phyloP scores from a whole-genome alignment of 2,888 invertebrate species.

The Fragum whitleyi region DNA sequence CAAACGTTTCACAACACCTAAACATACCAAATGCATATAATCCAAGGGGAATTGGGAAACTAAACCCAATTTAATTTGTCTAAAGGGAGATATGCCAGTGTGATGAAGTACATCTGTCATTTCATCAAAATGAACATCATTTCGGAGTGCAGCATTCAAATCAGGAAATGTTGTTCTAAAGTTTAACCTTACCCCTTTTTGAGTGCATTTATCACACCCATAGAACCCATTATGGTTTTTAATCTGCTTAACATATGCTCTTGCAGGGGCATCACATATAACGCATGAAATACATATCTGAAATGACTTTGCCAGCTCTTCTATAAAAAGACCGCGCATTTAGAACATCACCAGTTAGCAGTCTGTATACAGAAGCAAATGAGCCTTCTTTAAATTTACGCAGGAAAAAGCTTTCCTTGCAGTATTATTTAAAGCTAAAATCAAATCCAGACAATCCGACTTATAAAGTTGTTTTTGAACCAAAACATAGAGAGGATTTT shows the following conservation, averaged over 20 bases:
- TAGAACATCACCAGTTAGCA: too few species aligned
- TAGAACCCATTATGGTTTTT: conserved; percentile 76
- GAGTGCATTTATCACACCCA: conserved; percentile 76
- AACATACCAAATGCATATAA: conserved; percentile 80
- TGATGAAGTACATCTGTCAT: conserved; percentile 65
- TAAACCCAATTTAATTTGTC: conserved; percentile 57
- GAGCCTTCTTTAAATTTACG: too few species aligned
- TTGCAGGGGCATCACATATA: conserved; percentile 79
- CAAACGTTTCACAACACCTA: conserved; percentile 73
- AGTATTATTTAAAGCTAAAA: too few species aligned
- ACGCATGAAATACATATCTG: conserved; percentile 56
- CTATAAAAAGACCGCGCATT: too few species aligned
- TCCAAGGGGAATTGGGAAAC: conserved; percentile 76
- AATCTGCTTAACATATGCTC: conserved; percentile 72
- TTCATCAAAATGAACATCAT: conserved; percentile 62
- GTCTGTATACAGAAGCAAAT: too few species aligned
- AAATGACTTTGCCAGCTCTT: conserved; percentile 5
- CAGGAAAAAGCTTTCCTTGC: too few species aligned
- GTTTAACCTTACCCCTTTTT: conserved; percentile 44
- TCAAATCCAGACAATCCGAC: too few species aligned
- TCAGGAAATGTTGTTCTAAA: conserved; percentile 58
- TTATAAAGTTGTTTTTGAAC: too few species aligned
- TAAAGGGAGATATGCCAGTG: conserved; percentile 56
- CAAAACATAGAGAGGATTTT: too few species aligned
- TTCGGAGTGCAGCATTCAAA: conserved; percentile 44